These are phyloP conservation scores for Yponomeuta plumbellus DNA, from an alignment of 2,888 invertebrate species.

Conservation along the genomic window DNA sequence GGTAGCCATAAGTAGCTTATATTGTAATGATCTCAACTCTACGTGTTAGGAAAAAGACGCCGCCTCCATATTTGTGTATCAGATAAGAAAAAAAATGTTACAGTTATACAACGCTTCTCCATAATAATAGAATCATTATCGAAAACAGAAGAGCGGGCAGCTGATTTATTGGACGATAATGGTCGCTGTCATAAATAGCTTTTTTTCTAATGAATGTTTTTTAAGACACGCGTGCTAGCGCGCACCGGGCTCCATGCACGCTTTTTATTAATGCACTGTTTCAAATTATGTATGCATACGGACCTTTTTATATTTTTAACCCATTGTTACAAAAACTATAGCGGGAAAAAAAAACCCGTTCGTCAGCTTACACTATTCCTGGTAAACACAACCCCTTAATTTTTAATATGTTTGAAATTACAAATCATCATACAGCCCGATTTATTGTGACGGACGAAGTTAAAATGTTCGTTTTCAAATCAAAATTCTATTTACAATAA, in stretches of 20 bases:
- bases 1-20: no score
- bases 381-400: not conserved
- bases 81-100: slow-evolving; percentile 63
- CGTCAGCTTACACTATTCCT: not conserved
- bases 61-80: slow-evolving; percentile 39
- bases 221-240: slow-evolving; percentile 42
- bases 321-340: slow-evolving; percentile 3
- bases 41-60: no score
- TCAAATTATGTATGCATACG: slow-evolving; percentile 54
- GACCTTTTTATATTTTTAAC: slow-evolving; percentile 28
- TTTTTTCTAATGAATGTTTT: slow-evolving; percentile 68
- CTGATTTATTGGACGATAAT: slow-evolving; percentile 77
- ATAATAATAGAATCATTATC: slow-evolving; percentile 77
- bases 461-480: not conserved
- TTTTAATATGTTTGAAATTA: not conserved
- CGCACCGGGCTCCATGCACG: slow-evolving; percentile 51
- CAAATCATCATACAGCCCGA: slow-evolving; percentile 1
- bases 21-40: no score
- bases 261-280: slow-evolving; percentile 57
- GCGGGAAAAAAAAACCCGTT: not conserved
- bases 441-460: not conserved
- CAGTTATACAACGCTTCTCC: slow-evolving; percentile 76
- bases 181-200: slow-evolving; percentile 75
- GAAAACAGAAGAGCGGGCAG: slow-evolving; percentile 77
- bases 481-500: not conserved